These are phyloP conservation scores for Pelvicachromis taeniatus DNA, from an alignment of 2,113 vertebrate species.

Conservation along the genomic window DNA sequence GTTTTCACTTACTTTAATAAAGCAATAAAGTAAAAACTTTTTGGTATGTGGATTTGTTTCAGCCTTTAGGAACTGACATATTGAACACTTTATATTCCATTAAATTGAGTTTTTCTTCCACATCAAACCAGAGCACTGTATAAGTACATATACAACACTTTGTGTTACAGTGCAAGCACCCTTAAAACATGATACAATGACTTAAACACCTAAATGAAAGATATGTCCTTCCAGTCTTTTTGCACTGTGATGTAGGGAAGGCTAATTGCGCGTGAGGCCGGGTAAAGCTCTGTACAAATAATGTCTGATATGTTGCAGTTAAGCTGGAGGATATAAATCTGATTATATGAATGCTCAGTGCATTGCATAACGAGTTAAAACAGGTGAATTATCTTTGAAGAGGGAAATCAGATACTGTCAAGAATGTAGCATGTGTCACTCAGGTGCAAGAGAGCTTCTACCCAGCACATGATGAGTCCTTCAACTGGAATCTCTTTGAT, in stretches of 20 bases:
- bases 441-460: neutral
- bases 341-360: neutral
- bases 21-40: neutral
- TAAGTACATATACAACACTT: neutral
- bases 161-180: neutral
- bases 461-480: neutral
- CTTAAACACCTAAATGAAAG: neutral
- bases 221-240: neutral
- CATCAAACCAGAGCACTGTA: neutral
- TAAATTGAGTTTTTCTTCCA: neutral
- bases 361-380: neutral
- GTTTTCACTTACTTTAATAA: neutral
- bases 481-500: conserved; percentile 10
- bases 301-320: neutral
- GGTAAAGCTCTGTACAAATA: neutral
- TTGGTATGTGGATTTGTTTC: neutral
- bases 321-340: neutral
- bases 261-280: neutral
- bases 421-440: conserved; percentile 54
- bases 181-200: neutral
- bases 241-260: neutral
- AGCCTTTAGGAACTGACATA: neutral
- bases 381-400: neutral
- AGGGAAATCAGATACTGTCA: conserved; percentile 47
- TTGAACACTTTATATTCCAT: neutral